Conservation (phyloP, 1,140 invertebrate species). For the Oreohelix idahoensis region DNA sequence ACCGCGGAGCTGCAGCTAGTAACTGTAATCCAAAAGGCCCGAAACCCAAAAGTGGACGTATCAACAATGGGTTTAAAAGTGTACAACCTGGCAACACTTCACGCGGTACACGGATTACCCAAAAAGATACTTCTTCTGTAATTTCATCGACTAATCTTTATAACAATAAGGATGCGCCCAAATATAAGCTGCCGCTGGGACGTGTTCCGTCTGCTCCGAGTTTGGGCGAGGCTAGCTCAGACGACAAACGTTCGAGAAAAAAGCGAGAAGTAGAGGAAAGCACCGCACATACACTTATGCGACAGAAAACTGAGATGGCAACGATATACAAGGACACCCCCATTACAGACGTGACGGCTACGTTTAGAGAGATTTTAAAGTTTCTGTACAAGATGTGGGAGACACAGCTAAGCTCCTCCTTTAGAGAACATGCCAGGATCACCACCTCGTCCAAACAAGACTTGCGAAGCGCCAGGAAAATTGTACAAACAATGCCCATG, state of each 20-base stretch:
- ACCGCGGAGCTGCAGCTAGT: background rate
- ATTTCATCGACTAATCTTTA: background rate
- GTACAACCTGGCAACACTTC: background rate
- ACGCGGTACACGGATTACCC: too few relatives aligned
- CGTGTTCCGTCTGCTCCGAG: background rate
- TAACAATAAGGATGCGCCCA: background rate
- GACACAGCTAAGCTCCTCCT: constrained; percentile 9
- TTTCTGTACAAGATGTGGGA: constrained; percentile 32
- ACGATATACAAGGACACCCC: constrained; percentile 25
- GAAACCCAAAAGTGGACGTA: background rate
- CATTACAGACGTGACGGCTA: background rate
- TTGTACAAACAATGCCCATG: background rate
- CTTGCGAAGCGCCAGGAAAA: background rate
- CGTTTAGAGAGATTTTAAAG: constrained; percentile 16
- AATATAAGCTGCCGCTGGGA: background rate
- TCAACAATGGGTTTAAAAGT: background rate
- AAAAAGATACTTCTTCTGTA: background rate
- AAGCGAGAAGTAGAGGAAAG: background rate
- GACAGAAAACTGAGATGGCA: constrained; percentile 10
- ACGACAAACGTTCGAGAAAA: background rate
- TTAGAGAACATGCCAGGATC: background rate
- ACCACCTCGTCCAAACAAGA: constrained; percentile 9
- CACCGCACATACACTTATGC: constrained; percentile 1
- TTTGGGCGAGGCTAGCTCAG: background rate
- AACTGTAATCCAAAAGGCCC: background rate